Evolutionary conservation across 2,797 vertebrate species (phyloP), one percentile per base, ranked within the genome.

Genomic region (Cichlasoma orientale): DNA sequence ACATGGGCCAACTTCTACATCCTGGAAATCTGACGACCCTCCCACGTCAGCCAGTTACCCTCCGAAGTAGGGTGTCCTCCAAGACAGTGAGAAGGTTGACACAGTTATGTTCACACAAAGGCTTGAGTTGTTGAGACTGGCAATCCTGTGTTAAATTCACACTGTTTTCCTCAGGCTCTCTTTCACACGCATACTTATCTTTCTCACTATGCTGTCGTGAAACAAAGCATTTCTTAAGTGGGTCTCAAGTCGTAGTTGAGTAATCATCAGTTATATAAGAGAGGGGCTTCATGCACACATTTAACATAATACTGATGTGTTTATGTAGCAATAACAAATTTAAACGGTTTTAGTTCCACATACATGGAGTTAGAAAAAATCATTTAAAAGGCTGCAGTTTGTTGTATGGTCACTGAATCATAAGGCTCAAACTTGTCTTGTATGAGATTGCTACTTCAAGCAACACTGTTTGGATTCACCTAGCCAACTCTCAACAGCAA

Each of bases 401-500:
- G 52, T 31, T 59, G 56, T 31, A 41, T 66, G 59, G 74, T 84
- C 73, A 55, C 47, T 72, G 23, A 81, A 44, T 86, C 41, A 47
- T 44, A 2, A 23, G 38, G 31, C 33, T 74, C 56, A 57, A 55
- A 44, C 14, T 75, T 27, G 57, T 73, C n/a, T 29, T 57, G 13
- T 66, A 27, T 80, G 61, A 78, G 58, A 75, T 41, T 76, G 38
- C 12, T 25, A 75, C 69, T 76, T 81, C 55, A 83, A 68, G 76
- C 69, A 73, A 56, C 63, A 63, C 10, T 63, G 71, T 79, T 78
- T 84, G 33, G 69, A 87, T 80, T 72, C 78, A 86, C 33, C n/a
- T 12, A 71, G 82, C 75, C 73, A 87, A 80, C 23, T 82, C 79
- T 83, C 80, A 73, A 82, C 58, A 80, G 83, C 76, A 82, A 75